Evolutionary conservation across 1,140 invertebrate species (phyloP).

Genomic region (Drosophila kikkawai): DNA sequence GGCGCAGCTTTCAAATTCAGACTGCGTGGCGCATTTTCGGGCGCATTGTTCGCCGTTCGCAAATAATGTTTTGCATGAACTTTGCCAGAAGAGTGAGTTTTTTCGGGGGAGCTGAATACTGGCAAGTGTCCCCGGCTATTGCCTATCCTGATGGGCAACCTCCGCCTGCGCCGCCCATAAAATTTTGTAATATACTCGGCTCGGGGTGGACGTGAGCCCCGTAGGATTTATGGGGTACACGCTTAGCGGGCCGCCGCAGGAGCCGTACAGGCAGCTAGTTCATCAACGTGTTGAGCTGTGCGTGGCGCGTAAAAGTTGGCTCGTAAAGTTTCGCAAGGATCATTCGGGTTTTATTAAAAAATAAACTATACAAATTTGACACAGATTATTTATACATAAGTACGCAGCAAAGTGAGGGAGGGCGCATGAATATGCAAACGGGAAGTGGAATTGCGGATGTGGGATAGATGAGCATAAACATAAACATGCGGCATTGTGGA

Average conservation of each 20-base stretch:
- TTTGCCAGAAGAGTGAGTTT: background rate
- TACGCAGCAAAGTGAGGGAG: conserved; percentile 38
- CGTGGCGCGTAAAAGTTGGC: conserved; percentile 60
- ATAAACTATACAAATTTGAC: conserved; percentile 82
- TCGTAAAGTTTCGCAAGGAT: conserved; percentile 70
- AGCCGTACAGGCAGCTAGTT: conserved; percentile 47
- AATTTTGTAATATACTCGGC: conserved; percentile 66
- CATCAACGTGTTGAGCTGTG: conserved; percentile 76
- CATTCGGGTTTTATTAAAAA: conserved; percentile 79
- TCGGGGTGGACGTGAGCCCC: conserved; percentile 48
- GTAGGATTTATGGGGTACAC: conserved; percentile 61
- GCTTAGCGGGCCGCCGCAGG: background rate
- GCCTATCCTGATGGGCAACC: conserved; percentile 35
- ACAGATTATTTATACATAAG: conserved; percentile 72
- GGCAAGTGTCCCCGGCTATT: conserved; percentile 21
- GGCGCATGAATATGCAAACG: conserved; percentile 53
- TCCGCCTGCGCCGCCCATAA: conserved; percentile 54
- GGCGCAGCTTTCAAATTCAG: conserved; percentile 30
- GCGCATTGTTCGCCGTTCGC: conserved; percentile 28
- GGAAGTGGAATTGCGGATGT: conserved; percentile 20
- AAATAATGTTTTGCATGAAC: conserved; percentile 57
- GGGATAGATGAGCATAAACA: conserved; percentile 29
- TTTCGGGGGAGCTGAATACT: background rate
- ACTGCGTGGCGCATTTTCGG: conserved; percentile 50
- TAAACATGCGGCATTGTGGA: conserved; percentile 25